Evolutionary conservation across 2,888 invertebrate species (phyloP), one percentile per base, ranked within the genome.

Genomic region (Drosophila prolongata): DNA sequence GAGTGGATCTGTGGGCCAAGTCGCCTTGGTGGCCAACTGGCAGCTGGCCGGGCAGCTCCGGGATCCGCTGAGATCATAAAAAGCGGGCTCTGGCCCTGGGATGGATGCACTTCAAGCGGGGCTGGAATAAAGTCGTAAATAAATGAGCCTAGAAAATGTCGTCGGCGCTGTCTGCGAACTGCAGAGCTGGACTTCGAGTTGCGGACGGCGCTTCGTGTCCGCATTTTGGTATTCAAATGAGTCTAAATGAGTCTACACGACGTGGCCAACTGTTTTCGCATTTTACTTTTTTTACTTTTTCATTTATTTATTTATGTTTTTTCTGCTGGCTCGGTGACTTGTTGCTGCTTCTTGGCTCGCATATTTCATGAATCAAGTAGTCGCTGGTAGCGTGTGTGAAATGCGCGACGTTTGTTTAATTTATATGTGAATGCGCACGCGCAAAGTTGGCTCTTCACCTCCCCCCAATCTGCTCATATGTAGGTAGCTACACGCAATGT

Each of bases 401-500:
- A 80, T 78, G 76, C 77, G 77, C 80, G 89, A 83, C 88, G 65
- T 86, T 84, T 86, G 67, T 80, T 87, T 84, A 85, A 85, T 85
- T 85, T 85, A 85, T 87, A 85, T 85, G 85, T 89, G 85, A 89
- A 87, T 79, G 85, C 89, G 89, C 89, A 89, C 77, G 87, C 89
- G 82, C 68, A 78, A 34, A 59, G 65, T 71, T 47, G 34, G 14
- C 57, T n/a, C 40, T 37, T 30, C 13, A 14, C 46, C 35, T 3
- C 40, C 13, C 30, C 13, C 30, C 30, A 30, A 30, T 30, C 30
- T 30, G 30, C 6, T 30, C 30, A 30, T 30, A 30, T 30, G 30
- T 30, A 30, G 50, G 53, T 55, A 72, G 58, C 65, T 68, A 72
- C 87, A 88, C 87, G 77, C 84, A 69, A 81, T 75, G 44, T 62